These are phyloP conservation scores for Crossaster papposus DNA, from an alignment of 53 echinoderm and acorn worm genomes.

Conservation along the genomic window DNA sequence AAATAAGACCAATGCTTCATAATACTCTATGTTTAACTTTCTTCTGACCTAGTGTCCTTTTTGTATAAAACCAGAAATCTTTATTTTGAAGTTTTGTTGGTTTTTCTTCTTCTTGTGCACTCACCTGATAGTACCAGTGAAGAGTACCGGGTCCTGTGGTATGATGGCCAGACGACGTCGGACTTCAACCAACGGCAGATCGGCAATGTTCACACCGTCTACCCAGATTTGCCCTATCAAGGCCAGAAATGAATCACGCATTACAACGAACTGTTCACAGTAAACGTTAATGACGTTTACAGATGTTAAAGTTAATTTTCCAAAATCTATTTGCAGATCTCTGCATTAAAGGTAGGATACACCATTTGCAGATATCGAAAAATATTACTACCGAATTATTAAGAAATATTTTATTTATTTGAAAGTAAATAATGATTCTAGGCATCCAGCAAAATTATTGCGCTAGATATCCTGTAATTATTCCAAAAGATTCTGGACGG, in stretches of 20 bases:
- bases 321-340: too few relatives aligned
- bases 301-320: too few relatives aligned
- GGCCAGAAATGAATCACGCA: neutral
- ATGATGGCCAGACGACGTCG: constrained; percentile 81
- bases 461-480: too few relatives aligned
- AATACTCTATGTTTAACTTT: too few relatives aligned
- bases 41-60: neutral
- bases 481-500: too few relatives aligned
- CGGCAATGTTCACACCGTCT: constrained; percentile 72
- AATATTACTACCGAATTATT: too few relatives aligned
- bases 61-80: neutral
- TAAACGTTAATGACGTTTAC: neutral
- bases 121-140: constrained; percentile 84
- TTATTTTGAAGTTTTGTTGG: too few relatives aligned
- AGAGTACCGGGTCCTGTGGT: constrained; percentile 86
- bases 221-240: constrained; percentile 66
- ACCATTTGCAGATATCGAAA: too few relatives aligned
- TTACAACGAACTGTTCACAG: neutral
- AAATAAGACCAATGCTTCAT: too few relatives aligned
- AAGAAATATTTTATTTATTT: too few relatives aligned
- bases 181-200: constrained; percentile 71
- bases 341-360: neutral
- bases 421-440: too few relatives aligned
- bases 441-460: too few relatives aligned
- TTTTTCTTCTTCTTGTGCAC: neutral